phyloP scores from a whole-genome alignment of 2,797 vertebrate genomes.

The Bradypodion pumilum region DNA sequence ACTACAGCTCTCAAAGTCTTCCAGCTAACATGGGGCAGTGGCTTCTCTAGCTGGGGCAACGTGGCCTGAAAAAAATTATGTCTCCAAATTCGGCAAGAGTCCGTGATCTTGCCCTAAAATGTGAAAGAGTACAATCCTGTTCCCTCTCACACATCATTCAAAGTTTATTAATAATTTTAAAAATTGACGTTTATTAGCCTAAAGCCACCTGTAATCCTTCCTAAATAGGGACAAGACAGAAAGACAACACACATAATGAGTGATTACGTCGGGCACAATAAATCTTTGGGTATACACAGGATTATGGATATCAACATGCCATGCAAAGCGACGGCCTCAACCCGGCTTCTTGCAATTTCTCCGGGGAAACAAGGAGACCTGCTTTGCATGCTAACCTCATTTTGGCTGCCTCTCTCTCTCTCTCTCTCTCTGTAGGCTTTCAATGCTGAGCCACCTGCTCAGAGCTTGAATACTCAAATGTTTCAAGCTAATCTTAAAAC shows the following conservation, averaged over 20 bases:
- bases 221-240: neutral
- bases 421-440: neutral
- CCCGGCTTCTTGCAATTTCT: neutral
- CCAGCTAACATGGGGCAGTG: too few species aligned
- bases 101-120: too few species aligned
- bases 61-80: too few species aligned
- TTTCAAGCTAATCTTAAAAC: constrained; percentile 32
- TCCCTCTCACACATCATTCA: neutral
- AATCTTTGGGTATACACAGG: neutral
- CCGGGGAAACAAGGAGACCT: neutral
- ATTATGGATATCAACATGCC: neutral
- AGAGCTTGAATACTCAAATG: neutral
- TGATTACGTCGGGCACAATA: neutral
- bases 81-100: neutral
- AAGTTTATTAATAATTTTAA: neutral
- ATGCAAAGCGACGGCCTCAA: rapidly evolving
- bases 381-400: neutral
- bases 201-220: constrained; percentile 2
- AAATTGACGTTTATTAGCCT: neutral
- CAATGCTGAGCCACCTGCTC: constrained; percentile 12
- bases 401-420: neutral
- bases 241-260: neutral
- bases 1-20: too few species aligned
- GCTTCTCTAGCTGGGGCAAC: too few species aligned
- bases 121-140: neutral